Evolutionary conservation across 2,113 vertebrate genomes (phyloP).

Genomic region (Notothenia coriiceps): DNA sequence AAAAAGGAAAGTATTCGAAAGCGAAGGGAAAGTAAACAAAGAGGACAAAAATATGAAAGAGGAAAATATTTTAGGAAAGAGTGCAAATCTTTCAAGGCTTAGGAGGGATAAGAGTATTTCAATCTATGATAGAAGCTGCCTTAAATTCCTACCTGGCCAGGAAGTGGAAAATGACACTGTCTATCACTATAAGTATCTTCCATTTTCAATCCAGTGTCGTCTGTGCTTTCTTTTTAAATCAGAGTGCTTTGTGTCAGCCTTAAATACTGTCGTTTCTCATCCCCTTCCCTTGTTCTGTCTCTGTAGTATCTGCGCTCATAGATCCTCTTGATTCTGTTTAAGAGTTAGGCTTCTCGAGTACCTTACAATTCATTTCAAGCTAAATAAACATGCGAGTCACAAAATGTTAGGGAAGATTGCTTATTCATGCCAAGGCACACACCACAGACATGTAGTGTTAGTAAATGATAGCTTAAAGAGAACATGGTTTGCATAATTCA

Average conservation of each 20-base stretch:
- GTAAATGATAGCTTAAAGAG: neutral
- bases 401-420: neutral
- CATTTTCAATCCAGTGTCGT: constrained; percentile 3
- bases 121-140: constrained; percentile 11
- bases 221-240: constrained; percentile 1
- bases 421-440: neutral
- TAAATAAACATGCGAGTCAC: neutral
- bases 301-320: neutral
- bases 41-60: constrained; percentile 9
- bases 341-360: neutral
- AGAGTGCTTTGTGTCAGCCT: constrained; percentile 7
- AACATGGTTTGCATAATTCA: neutral
- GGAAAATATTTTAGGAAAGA: neutral
- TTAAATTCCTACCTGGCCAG: constrained; percentile 18
- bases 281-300: neutral
- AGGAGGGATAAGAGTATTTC: constrained; percentile 10
- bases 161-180: constrained; percentile 41
- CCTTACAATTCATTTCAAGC: neutral
- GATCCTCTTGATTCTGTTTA: neutral
- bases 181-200: neutral
- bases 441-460: neutral
- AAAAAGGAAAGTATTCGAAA: constrained; percentile 11
- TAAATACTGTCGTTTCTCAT: constrained; percentile 2
- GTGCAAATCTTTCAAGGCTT: constrained; percentile 14
- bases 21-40: constrained; percentile 3